Percentiles rank a stretch among this genome's conserved stretches.
Conservation (phyloP, 2,113 vertebrate species). For the Polypterus senegalus region DNA sequence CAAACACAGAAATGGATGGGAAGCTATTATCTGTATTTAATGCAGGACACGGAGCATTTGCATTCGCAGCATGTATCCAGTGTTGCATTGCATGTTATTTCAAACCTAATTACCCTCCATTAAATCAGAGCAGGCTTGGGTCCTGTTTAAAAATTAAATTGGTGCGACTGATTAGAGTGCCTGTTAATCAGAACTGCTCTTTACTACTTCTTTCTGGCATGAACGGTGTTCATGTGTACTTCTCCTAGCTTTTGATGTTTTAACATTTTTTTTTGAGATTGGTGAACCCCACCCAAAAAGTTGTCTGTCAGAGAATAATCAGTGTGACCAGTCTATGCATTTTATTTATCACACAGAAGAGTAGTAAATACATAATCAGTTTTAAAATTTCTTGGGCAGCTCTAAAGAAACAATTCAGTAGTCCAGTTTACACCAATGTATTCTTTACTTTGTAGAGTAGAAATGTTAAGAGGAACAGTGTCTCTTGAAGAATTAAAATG, state of each 20-base stretch:
- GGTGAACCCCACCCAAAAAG: too few relatives aligned
- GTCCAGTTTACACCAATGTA: too few relatives aligned
- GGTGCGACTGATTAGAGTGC: slow-evolving; percentile 11
- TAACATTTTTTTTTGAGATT: not conserved
- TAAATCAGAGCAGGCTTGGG: slow-evolving; percentile 15
- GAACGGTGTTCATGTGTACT: slow-evolving; percentile 9
- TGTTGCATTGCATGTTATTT: slow-evolving; percentile 8
- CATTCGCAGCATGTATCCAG: slow-evolving; percentile 7
- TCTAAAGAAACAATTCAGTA: too few relatives aligned
- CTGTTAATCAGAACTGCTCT: not conserved
- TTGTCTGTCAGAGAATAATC: not conserved
- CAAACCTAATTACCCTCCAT: slow-evolving; percentile 13
- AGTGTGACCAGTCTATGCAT: not conserved
- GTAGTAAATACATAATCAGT: too few relatives aligned
- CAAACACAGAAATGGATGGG: not conserved
- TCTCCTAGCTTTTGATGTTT: not conserved
- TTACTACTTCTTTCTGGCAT: slow-evolving; percentile 5
- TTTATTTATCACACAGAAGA: too few relatives aligned
- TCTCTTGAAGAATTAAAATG: too few relatives aligned
- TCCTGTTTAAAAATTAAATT: slow-evolving; percentile 11
- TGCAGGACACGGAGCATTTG: slow-evolving; percentile 4
- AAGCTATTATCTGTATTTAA: not conserved
- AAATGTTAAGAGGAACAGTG: too few relatives aligned
- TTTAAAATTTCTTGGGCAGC: too few relatives aligned
- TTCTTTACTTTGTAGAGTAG: too few relatives aligned